phyloP scores from a whole-genome alignment of 30 jellyfish, hydroid and myxozoan genomes.

The Clytia hemisphaerica region DNA sequence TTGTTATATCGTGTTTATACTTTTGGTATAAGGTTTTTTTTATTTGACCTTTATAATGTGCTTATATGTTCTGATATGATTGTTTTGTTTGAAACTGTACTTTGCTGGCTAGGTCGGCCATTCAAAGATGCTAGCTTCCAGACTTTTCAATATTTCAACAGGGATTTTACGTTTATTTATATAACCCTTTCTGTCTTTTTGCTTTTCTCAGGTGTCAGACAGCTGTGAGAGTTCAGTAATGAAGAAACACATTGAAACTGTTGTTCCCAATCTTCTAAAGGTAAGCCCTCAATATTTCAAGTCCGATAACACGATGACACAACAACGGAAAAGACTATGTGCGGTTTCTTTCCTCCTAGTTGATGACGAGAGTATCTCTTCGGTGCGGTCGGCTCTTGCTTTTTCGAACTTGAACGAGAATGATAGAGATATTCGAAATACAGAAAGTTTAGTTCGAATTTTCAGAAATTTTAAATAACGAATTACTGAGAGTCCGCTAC shows the following conservation, averaged over 20 bases:
- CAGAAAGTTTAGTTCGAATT: neutral
- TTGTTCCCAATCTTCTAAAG: slow-evolving; percentile 31
- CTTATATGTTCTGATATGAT: neutral
- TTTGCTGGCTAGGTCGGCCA: too few species aligned
- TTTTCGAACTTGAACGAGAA: neutral
- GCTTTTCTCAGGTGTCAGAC: slow-evolving; percentile 20
- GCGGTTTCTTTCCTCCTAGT: too few species aligned
- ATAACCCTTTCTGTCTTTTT: neutral
- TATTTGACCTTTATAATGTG: neutral
- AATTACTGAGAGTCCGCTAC: too few species aligned
- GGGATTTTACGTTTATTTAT: neutral
- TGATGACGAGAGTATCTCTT: neutral
- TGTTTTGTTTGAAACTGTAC: neutral
- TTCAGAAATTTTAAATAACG: too few species aligned
- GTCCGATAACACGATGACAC: neutral
- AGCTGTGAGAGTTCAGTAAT: slow-evolving; percentile 17
- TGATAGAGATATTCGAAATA: too few species aligned
- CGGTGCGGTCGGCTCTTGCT: neutral
- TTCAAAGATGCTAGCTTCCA: too few species aligned
- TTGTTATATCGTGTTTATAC: too few species aligned
- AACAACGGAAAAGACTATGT: too few species aligned
- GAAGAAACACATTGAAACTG: slow-evolving; percentile 23
- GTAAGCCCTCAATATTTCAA: neutral
- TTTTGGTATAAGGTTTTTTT: too few species aligned
- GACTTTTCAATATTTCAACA: neutral